These are phyloP conservation scores for Nomada fucata DNA, from an alignment of 2,888 invertebrate genomes.

Conservation along the genomic window DNA sequence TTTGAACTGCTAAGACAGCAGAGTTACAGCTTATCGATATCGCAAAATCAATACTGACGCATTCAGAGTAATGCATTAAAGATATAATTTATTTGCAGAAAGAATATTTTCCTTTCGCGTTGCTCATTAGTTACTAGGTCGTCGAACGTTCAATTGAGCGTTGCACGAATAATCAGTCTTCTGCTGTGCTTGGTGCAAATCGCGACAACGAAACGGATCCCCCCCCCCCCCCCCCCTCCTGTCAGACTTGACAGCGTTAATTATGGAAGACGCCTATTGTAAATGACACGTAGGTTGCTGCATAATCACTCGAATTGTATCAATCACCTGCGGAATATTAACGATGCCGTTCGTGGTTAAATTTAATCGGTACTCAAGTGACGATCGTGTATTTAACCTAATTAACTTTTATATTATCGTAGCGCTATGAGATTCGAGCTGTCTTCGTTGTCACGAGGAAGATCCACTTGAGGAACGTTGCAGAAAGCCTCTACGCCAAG, in stretches of 20 bases:
- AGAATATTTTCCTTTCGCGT: not conserved
- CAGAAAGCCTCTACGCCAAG: not conserved
- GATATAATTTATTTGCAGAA: conserved; percentile 25
- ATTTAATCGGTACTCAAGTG: conserved; percentile 54
- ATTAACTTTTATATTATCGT: conserved; percentile 59
- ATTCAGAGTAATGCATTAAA: not conserved
- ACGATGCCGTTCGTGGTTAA: conserved; percentile 61
- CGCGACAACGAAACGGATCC: not conserved
- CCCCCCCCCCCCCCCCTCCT: too few species aligned
- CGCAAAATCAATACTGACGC: conserved; percentile 1
- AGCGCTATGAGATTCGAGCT: conserved; percentile 25
- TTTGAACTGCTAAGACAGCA: not conserved
- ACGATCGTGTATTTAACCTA: conserved; percentile 64
- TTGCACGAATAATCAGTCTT: conserved; percentile 1
- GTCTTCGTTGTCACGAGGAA: not conserved
- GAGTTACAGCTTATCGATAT: conserved; percentile 22
- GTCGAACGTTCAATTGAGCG: not conserved
- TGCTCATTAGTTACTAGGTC: not conserved
- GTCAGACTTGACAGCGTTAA: conserved; percentile 31
- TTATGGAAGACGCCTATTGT: conserved; percentile 34
- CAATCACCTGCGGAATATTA: conserved; percentile 66
- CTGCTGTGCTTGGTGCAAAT: not conserved
- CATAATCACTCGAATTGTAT: conserved; percentile 60
- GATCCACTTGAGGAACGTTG: not conserved
- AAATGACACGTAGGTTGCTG: conserved; percentile 51